Base-by-base conservation (phyloP, 2,113 vertebrate genomes). In the Dipodomys stephensi region DNA sequence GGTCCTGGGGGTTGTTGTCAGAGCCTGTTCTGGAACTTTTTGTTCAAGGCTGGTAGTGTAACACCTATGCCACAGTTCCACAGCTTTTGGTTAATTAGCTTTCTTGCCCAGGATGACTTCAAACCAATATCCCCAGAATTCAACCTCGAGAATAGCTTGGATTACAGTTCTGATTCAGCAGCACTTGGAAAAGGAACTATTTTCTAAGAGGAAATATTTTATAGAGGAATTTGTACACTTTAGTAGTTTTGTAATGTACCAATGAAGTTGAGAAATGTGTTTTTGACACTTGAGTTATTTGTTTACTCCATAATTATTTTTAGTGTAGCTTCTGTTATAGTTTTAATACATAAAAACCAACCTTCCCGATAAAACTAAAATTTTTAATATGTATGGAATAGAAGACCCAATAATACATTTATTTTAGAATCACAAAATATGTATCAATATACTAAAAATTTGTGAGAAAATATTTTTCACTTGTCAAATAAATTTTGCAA, bases 341-440 rank as follows among this genome's bases (percentile, higher is more conserved):
- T 53, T 95, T 86, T 92, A 95, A 77, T 68, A 76, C 32, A 92
- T 91, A 80, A 87, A 87, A 89, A 92, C 72, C 83, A 16, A 81
- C 2, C 5, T 22, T 87, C 39, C 49, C 73, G 10, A 62, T 94
- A 23, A 39, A 84, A 84, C 4, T 80, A 74, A 62, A 89, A 53
- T 90, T 82, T 82, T 72, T 23, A 90, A n/a, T 87, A 44, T 83
- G 88, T 88, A 80, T 91, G 23, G 28, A 71, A 4, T 72, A 65
- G 25, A 20, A 46, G 18, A 94, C 20, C 15, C 57, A 46, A 67
- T 87, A 86, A 53, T 53, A 28, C 64, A 91, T 88, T 6, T 93
- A 11, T 90, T 84, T 4, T 28, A 78, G 25, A 1, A 46, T 87
- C 74, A 88, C 65, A 90, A 67, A 87, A 44, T 53, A 39, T 39